A percentile compares a stretch with the other conserved stretches of the same genome.
These are phyloP conservation scores for Nymphalis urticae DNA, from an alignment of 2,888 invertebrate species.

Conservation along the genomic window DNA sequence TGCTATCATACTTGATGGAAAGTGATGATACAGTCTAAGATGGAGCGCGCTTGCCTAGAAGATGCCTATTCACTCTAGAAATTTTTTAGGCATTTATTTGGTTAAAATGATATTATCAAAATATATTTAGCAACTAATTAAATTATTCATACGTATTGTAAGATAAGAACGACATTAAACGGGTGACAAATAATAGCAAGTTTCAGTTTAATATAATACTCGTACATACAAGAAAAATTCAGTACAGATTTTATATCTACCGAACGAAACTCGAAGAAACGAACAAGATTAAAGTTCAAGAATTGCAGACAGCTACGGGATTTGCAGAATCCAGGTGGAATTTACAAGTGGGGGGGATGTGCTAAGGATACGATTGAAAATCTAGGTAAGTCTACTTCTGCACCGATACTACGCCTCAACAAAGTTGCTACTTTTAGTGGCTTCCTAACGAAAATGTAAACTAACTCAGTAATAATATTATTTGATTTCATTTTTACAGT, in stretches of 20 bases:
- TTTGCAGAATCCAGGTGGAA: slow-evolving; percentile 43
- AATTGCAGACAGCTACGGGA: slow-evolving; percentile 40
- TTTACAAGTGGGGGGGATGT: slow-evolving; percentile 41
- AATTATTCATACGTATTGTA: too few relatives aligned
- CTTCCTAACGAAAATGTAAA: slow-evolving; percentile 27
- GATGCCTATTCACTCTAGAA: too few relatives aligned
- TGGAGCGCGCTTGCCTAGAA: too few relatives aligned
- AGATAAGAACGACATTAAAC: too few relatives aligned
- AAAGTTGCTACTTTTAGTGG: slow-evolving; percentile 32
- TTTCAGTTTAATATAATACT: not conserved
- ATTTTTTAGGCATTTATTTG: too few relatives aligned
- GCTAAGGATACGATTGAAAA: slow-evolving; percentile 40
- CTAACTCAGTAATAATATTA: not conserved
- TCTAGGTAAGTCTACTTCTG: slow-evolving; percentile 37
- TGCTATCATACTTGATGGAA: too few relatives aligned
- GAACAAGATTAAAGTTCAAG: slow-evolving; percentile 43
- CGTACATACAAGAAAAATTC: slow-evolving; percentile 17
- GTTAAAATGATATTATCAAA: too few relatives aligned
- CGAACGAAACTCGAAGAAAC: slow-evolving; percentile 30
- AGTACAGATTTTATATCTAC: slow-evolving; percentile 30
- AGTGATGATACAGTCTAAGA: too few relatives aligned
- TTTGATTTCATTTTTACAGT: not conserved
- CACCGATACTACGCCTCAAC: slow-evolving; percentile 35
- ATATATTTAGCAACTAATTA: too few relatives aligned
- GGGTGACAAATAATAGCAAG: not conserved